Evolutionary conservation across 2,888 invertebrate genomes (phyloP).

Genomic region (Criorhina ranunculi): DNA sequence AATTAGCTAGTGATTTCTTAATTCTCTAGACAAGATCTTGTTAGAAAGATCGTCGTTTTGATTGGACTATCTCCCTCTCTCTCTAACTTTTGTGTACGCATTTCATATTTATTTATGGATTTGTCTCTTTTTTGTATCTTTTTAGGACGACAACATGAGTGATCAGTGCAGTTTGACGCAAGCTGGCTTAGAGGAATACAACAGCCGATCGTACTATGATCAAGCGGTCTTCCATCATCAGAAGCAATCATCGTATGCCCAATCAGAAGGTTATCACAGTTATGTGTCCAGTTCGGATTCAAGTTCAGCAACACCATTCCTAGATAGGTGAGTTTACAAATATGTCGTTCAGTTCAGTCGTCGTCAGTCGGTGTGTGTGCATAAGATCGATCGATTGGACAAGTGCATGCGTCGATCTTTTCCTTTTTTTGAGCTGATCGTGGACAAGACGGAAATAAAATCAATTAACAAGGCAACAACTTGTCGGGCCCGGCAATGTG

Average conservation of each 20-base stretch:
- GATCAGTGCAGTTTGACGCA: slow-evolving; percentile 86
- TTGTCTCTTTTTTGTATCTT: slow-evolving; percentile 37
- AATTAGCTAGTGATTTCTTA: slow-evolving; percentile 75
- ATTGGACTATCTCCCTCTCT: slow-evolving; percentile 44
- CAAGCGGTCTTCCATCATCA: slow-evolving; percentile 87
- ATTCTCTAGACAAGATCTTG: slow-evolving; percentile 55
- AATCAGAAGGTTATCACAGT: slow-evolving; percentile 92
- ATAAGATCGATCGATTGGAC: slow-evolving; percentile 34
- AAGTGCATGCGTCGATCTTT: slow-evolving; percentile 29
- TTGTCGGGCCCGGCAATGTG: slow-evolving; percentile 54
- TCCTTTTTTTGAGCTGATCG: slow-evolving; percentile 6
- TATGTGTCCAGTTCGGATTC: slow-evolving; percentile 92
- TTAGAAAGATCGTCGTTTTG: slow-evolving; percentile 51
- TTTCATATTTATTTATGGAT: slow-evolving; percentile 64
- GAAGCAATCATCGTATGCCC: slow-evolving; percentile 91
- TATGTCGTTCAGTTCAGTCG: too few species aligned
- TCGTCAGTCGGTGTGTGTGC: slow-evolving; percentile 26
- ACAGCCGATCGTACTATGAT: slow-evolving; percentile 87
- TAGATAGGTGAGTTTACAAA: slow-evolving; percentile 86
- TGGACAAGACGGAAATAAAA: slow-evolving; percentile 68
- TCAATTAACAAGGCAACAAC: slow-evolving; percentile 71
- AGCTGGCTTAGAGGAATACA: slow-evolving; percentile 90
- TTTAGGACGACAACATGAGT: slow-evolving; percentile 83
- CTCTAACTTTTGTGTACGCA: slow-evolving; percentile 18
- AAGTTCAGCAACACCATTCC: slow-evolving; percentile 90